Evolutionary conservation across 2,113 vertebrate genomes (phyloP), one percentile per base, ranked within the genome.

Genomic region (Lynx canadensis): DNA sequence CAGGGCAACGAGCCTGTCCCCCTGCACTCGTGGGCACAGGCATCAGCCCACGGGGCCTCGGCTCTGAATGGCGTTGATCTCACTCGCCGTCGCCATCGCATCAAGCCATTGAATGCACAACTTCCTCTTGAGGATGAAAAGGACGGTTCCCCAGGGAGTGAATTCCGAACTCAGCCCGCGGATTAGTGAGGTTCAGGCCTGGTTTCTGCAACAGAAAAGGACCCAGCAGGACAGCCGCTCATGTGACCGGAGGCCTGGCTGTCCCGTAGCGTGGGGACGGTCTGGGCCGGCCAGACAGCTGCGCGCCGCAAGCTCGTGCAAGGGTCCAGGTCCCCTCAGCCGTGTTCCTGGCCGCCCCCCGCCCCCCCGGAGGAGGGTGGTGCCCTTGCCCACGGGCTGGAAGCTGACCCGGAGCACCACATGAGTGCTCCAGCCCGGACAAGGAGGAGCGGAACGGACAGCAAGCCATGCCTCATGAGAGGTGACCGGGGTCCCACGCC

Each of bases 311-410:
- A 12, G 74, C 60, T 38, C 65, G 2, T 1, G 1, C 2, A 6
- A 21, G n/a, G 50, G 60, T 45, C 76, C 52, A 6, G 50, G 7
- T 19, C 8, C 66, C 78, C 57, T 16, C 45, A 18, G 57, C 23
- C 25, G 14, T 10, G 60, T 19, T 60, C 33, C n/a, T 23, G 38
- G 45, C 45, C 45, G 45, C 8, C 45, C 57, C 19, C 55, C 31
- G 63, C n/a, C 27, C 19, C 19, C 71, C 38, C 13, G 2, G 7
- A 14, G 3, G 5, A 18, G 65, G 33, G 18, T 1, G n/a, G 33
- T 1, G n/a, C 1, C 60, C 38, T 25, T 33, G 25, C 33, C 65
- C 13, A 0, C 1, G 0, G 1, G 36, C 5, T 3, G 0, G 68
- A 25, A 60, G 66, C 60, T 21, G 45, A 25, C 48, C 33, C 23